These are phyloP conservation scores for Pollenia amentaria DNA, from an alignment of 2,888 invertebrate genomes.

Conservation along the genomic window DNA sequence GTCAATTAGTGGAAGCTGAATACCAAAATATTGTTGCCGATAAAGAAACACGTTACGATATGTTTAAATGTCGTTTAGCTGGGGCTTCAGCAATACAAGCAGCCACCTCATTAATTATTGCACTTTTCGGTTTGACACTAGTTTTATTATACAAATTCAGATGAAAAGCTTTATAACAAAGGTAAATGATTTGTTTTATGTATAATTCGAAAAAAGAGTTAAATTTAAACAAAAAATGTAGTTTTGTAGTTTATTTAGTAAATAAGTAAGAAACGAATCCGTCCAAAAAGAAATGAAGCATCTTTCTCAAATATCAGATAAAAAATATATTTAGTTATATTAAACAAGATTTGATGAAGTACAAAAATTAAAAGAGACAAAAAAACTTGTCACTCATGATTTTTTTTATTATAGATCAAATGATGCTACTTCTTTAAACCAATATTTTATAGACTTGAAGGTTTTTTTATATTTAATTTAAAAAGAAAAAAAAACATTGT, in stretches of 20 bases:
- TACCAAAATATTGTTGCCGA: constrained; percentile 95
- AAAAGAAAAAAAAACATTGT: constrained; percentile 78
- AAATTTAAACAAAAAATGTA: constrained; percentile 48
- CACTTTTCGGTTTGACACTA: constrained; percentile 80
- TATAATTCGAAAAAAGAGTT: constrained; percentile 16
- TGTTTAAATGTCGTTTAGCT: constrained; percentile 96
- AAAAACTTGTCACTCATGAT: constrained; percentile 63
- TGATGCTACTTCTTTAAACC: constrained; percentile 8
- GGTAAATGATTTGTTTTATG: constrained; percentile 56
- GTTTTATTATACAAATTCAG: constrained; percentile 82
- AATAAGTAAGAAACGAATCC: constrained; percentile 67
- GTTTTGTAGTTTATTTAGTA: constrained; percentile 70
- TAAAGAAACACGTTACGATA: constrained; percentile 93
- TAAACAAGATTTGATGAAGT: constrained; percentile 67
- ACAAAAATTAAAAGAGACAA: constrained; percentile 31
- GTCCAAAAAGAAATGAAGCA: constrained; percentile 66
- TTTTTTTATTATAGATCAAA: constrained; percentile 17
- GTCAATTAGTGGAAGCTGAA: constrained; percentile 97
- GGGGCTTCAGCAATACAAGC: constrained; percentile 90
- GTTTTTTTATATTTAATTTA: constrained; percentile 70
- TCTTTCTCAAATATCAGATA: constrained; percentile 74
- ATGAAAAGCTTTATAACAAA: constrained; percentile 74
- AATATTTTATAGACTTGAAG: constrained; percentile 20
- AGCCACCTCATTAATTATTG: constrained; percentile 82
- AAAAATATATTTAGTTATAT: constrained; percentile 43